phyloP scores from a whole-genome alignment of 2,113 vertebrate species.

The Periophthalmodon schlosseri region DNA sequence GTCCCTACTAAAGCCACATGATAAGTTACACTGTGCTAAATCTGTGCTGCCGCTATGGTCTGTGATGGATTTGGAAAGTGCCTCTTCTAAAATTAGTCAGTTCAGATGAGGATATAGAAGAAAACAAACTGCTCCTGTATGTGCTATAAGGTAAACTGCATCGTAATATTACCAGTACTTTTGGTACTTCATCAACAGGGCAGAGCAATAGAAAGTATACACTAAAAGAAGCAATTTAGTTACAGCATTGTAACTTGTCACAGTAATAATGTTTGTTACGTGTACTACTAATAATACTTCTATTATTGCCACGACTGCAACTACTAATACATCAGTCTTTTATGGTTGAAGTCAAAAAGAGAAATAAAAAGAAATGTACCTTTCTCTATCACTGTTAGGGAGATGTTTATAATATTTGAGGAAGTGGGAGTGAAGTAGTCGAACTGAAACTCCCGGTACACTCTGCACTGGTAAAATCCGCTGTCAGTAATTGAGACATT shows the following conservation, averaged over 20 bases:
- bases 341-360: neutral
- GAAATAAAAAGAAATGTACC: slow-evolving; percentile 71
- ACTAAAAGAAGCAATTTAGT: neutral
- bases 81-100: slow-evolving; percentile 1
- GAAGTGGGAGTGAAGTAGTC: slow-evolving; percentile 81
- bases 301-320: neutral
- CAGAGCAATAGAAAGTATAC: neutral
- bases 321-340: neutral
- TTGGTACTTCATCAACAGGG: neutral
- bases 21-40: neutral
- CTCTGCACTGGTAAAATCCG: slow-evolving; percentile 85
- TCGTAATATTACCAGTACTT: neutral
- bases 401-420: slow-evolving; percentile 72
- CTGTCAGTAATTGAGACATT: slow-evolving; percentile 86
- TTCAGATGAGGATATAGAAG: neutral
- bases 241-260: neutral
- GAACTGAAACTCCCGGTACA: slow-evolving; percentile 85
- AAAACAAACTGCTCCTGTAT: neutral
- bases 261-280: neutral
- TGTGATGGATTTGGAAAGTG: neutral
- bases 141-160: neutral
- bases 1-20: neutral
- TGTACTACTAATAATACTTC: neutral
- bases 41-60: slow-evolving; percentile 4
- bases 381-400: slow-evolving; percentile 83